Conservation (phyloP, 2,113 vertebrate species). For the Ursus arctos region DNA sequence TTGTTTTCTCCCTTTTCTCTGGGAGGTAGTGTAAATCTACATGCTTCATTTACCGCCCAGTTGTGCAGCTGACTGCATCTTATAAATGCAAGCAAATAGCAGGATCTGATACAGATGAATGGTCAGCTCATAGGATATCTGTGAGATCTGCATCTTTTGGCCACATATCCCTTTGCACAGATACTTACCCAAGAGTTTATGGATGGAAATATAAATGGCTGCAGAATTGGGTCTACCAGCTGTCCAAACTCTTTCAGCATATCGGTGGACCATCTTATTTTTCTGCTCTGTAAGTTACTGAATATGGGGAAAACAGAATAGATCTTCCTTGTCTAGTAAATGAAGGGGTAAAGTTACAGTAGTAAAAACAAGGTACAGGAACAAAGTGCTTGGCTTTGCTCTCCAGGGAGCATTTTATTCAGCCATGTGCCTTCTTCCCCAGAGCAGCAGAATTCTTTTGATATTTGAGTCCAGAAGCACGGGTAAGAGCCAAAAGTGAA, state of each 20-base stretch:
- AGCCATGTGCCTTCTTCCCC: background rate
- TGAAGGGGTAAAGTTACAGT: background rate
- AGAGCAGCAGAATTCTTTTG: constrained; percentile 33
- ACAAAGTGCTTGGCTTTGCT: background rate
- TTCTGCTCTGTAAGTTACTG: constrained; percentile 11
- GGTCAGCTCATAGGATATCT: background rate
- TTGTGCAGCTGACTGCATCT: background rate
- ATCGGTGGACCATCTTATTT: background rate
- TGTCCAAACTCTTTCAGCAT: background rate
- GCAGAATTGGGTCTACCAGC: background rate
- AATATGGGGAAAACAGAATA: constrained; percentile 8
- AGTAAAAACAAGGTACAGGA: background rate
- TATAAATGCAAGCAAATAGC: background rate
- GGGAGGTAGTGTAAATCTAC: background rate
- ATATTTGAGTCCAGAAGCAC: background rate
- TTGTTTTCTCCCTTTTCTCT: background rate
- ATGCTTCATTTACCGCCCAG: constrained; percentile 19
- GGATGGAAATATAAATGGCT: background rate
- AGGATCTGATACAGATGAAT: background rate
- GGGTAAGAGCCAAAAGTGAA: background rate
- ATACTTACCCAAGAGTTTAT: background rate
- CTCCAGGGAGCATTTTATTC: background rate
- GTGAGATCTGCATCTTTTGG: background rate
- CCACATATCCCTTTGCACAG: background rate
- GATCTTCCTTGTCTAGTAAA: background rate